A percentile compares a stretch with the other conserved stretches of the same genome.
phyloP scores from a whole-genome alignment of 2,888 invertebrate species.

The Tachina fera region DNA sequence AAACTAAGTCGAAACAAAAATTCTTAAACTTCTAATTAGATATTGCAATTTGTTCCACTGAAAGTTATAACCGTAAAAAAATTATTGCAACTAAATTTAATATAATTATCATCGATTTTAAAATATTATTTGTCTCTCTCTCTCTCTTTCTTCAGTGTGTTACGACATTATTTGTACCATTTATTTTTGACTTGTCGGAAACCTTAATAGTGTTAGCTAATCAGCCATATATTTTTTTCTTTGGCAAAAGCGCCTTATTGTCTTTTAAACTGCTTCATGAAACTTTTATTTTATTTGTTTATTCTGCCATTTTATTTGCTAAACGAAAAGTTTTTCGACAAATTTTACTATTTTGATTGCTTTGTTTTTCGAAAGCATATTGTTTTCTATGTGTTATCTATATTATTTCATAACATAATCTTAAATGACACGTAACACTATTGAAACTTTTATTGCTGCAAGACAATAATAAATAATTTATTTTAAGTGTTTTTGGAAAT shows the following conservation, averaged over 20 bases:
- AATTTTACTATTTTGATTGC: constrained; percentile 28
- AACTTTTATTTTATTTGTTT: background rate
- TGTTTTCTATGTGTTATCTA: constrained; percentile 39
- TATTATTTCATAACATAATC: constrained; percentile 44
- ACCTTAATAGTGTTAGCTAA: too few species aligned
- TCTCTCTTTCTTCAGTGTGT: too few species aligned
- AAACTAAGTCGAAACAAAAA: too few species aligned
- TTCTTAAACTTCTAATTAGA: too few species aligned
- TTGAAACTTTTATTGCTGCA: constrained; percentile 49
- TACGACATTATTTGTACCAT: too few species aligned
- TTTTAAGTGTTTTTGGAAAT: constrained; percentile 54
- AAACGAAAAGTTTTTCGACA: background rate
- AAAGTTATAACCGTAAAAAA: too few species aligned
- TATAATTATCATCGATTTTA: too few species aligned
- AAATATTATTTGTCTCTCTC: too few species aligned
- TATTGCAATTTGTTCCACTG: too few species aligned
- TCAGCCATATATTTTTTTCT: background rate
- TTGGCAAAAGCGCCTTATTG: background rate
- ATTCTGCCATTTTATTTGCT: background rate
- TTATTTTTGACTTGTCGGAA: too few species aligned
- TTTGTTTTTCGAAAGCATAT: constrained; percentile 55
- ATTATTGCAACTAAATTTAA: too few species aligned
- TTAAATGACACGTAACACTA: constrained; percentile 53
- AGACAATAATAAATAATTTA: constrained; percentile 50
- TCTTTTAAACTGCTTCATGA: too few species aligned